These are phyloP conservation scores for Diarsia dahlii DNA, from an alignment of 2,888 invertebrate genomes.

Conservation along the genomic window DNA sequence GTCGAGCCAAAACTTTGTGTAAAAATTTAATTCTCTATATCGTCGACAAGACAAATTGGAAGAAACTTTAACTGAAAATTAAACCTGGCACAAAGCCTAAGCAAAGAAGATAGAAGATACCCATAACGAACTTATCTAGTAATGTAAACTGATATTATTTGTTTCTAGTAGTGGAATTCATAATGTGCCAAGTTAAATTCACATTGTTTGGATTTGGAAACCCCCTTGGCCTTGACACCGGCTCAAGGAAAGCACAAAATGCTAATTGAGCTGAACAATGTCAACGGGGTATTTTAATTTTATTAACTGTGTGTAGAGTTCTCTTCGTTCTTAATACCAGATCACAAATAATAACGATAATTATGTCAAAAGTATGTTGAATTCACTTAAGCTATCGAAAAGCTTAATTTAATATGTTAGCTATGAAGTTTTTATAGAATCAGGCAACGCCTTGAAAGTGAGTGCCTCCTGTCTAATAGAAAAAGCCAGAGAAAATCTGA, in stretches of 20 bases:
- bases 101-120: conserved; percentile 10
- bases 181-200: conserved; percentile 9
- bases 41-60: conserved; percentile 38
- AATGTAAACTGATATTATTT: conserved; percentile 23
- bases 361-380: neutral
- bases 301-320: neutral
- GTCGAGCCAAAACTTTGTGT: conserved; percentile 41
- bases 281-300: conserved; percentile 8
- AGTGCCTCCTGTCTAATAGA: neutral
- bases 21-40: conserved; percentile 28
- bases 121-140: conserved; percentile 7
- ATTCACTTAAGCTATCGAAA: neutral
- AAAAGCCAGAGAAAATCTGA: neutral
- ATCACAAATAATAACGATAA: neutral
- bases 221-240: conserved; percentile 1
- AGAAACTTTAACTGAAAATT: conserved; percentile 39
- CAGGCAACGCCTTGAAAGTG: neutral
- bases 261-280: conserved; percentile 1
- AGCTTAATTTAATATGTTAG: neutral
- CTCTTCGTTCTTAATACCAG: neutral
- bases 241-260: neutral
- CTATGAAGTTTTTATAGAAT: neutral
- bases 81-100: conserved; percentile 51
- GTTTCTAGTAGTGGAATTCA: conserved; percentile 8
- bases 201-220: conserved; percentile 29